These are phyloP conservation scores for Podarcis cretensis DNA, from an alignment of 2,113 vertebrate species.

Conservation along the genomic window DNA sequence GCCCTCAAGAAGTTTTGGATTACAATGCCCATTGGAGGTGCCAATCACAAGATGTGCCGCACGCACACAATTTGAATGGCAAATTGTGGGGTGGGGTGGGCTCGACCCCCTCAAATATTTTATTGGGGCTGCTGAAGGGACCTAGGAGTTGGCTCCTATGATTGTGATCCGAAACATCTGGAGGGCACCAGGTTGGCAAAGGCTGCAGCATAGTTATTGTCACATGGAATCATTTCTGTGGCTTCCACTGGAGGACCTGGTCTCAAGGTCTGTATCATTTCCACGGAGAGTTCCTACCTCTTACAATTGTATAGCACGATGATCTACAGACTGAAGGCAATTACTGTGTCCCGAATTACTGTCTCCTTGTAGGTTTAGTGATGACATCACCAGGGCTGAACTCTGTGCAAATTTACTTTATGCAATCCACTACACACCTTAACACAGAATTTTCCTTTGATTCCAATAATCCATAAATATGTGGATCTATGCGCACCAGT, in stretches of 20 bases:
- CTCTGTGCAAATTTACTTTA: not conserved
- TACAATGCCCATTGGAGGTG: too few species aligned
- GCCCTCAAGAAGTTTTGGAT: too few species aligned
- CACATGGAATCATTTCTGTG: not conserved
- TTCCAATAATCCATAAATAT: not conserved
- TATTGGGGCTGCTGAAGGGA: too few species aligned
- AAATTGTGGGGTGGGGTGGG: too few species aligned
- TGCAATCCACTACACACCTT: not conserved
- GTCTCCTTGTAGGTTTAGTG: not conserved
- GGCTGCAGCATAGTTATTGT: not conserved
- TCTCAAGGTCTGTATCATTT: not conserved
- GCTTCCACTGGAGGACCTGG: not conserved
- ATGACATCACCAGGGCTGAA: not conserved
- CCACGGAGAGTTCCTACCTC: not conserved
- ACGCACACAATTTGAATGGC: too few species aligned
- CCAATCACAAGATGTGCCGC: too few species aligned
- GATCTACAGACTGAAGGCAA: not conserved
- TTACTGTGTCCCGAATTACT: not conserved
- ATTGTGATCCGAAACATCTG: too few species aligned
- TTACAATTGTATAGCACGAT: not conserved
- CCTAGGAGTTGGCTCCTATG: too few species aligned
- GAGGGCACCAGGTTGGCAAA: too few species aligned
- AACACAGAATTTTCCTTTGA: not conserved
- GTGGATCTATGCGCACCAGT: not conserved
- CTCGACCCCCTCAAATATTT: too few species aligned